phyloP scores from a whole-genome alignment of 1,140 invertebrate species.

The Metopolophium dirhodum region DNA sequence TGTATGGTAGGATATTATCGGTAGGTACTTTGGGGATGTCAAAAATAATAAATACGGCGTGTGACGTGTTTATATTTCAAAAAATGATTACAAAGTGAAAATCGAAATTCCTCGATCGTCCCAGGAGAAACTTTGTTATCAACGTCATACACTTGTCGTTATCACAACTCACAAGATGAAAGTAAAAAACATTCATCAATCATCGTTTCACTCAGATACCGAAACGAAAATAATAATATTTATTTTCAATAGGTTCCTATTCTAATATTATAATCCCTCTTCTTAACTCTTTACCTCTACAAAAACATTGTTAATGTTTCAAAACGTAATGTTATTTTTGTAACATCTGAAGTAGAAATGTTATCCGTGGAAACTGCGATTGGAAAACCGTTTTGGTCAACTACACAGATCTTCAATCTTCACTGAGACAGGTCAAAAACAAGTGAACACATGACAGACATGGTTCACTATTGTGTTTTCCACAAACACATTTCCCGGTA shows the following conservation, averaged over 20 bases:
- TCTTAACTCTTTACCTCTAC: background rate
- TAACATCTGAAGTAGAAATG: background rate
- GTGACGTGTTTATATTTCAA: too few relatives aligned
- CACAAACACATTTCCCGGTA: background rate
- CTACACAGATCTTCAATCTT: background rate
- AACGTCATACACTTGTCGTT: background rate
- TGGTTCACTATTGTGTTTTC: background rate
- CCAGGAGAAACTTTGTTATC: background rate
- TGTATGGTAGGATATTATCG: too few relatives aligned
- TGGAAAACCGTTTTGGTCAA: background rate
- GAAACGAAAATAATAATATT: background rate
- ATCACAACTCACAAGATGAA: conserved; percentile 1
- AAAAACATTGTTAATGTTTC: background rate
- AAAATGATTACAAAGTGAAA: too few relatives aligned
- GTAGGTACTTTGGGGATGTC: too few relatives aligned
- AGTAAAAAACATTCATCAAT: background rate
- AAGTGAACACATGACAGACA: background rate
- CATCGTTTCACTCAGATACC: background rate
- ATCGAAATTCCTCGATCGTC: background rate
- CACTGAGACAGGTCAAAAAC: background rate
- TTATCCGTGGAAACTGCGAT: background rate
- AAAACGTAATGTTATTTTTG: background rate
- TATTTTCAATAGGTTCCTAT: background rate
- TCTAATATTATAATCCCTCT: background rate
- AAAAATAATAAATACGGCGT: too few relatives aligned